These are phyloP conservation scores for Fregetta grallaria DNA, from an alignment of 2,113 vertebrate genomes.

Conservation along the genomic window DNA sequence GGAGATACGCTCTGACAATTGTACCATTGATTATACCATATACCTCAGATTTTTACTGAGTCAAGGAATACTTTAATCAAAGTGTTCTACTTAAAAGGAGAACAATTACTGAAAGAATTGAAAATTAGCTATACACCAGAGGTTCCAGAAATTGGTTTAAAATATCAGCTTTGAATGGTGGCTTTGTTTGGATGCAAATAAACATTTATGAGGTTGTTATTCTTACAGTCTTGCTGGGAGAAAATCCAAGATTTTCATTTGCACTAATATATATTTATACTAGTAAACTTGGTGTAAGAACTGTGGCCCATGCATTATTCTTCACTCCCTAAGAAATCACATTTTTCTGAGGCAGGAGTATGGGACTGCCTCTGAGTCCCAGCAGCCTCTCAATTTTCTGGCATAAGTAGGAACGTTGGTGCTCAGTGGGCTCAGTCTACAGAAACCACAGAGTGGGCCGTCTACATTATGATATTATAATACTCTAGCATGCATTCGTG, in stretches of 20 bases:
- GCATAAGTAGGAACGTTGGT: neutral
- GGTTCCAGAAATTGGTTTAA: neutral
- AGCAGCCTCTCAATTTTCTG: neutral
- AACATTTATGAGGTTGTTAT: conserved; percentile 52
- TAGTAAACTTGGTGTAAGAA: neutral
- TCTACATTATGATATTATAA: neutral
- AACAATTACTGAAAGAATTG: neutral
- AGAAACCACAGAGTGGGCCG: neutral
- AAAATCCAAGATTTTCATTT: conserved; percentile 25
- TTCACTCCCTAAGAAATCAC: neutral
- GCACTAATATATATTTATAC: neutral
- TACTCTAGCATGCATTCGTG: neutral
- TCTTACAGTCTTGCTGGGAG: conserved; percentile 33
- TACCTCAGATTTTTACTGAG: neutral
- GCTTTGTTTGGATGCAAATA: conserved; percentile 9
- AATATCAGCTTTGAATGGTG: neutral
- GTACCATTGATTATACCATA: neutral
- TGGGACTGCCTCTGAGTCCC: neutral
- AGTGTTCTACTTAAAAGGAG: neutral
- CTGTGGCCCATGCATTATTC: neutral
- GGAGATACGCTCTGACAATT: neutral
- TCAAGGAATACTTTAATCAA: neutral
- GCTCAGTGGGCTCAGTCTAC: neutral
- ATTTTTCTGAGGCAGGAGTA: neutral
- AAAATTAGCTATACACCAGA: neutral